Percentiles rank a stretch among this genome's conserved stretches.
Conservation (phyloP, 2,113 vertebrate genomes). For the Gymnogyps californianus region DNA sequence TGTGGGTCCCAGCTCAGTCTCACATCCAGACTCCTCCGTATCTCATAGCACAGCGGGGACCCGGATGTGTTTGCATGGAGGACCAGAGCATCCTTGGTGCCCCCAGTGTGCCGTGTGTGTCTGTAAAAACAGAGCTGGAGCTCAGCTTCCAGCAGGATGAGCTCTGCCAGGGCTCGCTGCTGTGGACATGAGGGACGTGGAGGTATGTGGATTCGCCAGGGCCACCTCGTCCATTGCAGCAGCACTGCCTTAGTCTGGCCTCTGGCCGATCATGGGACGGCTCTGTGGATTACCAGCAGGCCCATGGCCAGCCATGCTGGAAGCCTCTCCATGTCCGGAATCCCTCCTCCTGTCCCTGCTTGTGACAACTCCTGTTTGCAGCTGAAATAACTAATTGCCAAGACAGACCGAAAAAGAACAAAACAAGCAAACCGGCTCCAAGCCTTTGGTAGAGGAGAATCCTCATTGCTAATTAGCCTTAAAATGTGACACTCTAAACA, state of each 20-base stretch:
- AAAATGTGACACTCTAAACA: slow-evolving; percentile 39
- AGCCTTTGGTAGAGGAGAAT: slow-evolving; percentile 35
- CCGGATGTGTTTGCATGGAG: not conserved
- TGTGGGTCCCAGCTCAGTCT: not conserved
- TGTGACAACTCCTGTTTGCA: not conserved
- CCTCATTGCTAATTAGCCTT: slow-evolving; percentile 49
- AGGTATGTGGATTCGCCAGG: not conserved
- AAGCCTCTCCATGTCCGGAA: not conserved
- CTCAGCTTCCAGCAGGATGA: not conserved
- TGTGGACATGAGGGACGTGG: not conserved
- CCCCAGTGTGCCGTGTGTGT: not conserved
- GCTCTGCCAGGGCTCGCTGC: not conserved
- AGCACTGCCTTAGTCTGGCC: not conserved
- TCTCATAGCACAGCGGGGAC: fast-evolving
- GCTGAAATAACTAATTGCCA: slow-evolving; percentile 23
- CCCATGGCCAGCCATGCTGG: not conserved
- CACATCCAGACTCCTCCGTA: not conserved
- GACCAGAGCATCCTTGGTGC: not conserved
- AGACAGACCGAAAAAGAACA: slow-evolving; percentile 10
- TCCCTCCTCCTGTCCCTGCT: not conserved
- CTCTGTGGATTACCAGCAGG: not conserved
- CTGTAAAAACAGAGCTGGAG: not conserved
- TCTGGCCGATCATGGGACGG: fast-evolving
- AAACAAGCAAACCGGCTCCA: slow-evolving; percentile 30
- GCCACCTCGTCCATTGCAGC: not conserved